phyloP scores from a whole-genome alignment of 2,113 vertebrate species.

The Numida meleagris region DNA sequence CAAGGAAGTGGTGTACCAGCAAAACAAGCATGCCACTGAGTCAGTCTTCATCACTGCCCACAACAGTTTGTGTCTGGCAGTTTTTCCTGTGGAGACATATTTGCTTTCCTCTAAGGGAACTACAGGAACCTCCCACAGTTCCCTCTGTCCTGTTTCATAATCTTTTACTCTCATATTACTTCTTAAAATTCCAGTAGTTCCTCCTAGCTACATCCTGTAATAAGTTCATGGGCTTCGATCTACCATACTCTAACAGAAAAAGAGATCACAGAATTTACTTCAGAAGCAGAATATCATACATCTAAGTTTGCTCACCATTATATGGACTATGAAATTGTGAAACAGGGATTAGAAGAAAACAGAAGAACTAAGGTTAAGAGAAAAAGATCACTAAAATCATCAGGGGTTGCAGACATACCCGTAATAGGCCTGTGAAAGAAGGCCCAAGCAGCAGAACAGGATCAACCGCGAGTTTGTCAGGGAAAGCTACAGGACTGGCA shows the following conservation, averaged over 20 bases:
- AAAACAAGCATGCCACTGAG: background rate
- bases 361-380: background rate
- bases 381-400: background rate
- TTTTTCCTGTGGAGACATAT: background rate
- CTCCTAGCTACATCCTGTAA: background rate
- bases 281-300: background rate
- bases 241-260: background rate
- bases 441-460: background rate
- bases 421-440: background rate
- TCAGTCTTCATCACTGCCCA: background rate
- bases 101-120: background rate
- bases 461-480: background rate
- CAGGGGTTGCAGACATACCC: background rate
- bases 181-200: background rate
- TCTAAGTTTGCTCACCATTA: background rate
- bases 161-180: slow-evolving; percentile 7
- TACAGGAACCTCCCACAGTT: background rate
- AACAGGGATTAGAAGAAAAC: background rate
- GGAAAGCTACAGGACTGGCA: background rate
- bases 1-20: slow-evolving; percentile 25
- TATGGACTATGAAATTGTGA: background rate
- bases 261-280: background rate
- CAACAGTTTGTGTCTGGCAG: background rate
- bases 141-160: background rate
- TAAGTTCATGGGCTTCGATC: background rate